Percentiles rank a stretch among this genome's conserved stretches.
Conservation (phyloP, 2,797 vertebrate species). For the Megalops cyprinoides region DNA sequence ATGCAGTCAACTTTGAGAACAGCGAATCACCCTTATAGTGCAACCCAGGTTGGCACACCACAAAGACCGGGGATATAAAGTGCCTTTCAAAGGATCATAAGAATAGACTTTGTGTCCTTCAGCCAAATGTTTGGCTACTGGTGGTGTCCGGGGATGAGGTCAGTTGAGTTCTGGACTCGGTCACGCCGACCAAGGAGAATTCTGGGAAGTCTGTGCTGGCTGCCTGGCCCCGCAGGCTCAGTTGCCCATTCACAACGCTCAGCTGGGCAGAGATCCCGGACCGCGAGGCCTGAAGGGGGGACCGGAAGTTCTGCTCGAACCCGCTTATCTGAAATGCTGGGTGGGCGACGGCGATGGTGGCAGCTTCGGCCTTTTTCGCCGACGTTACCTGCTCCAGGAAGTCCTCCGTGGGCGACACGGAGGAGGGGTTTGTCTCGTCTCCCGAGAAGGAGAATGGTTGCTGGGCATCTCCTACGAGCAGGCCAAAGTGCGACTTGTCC, state of each 20-base stretch:
- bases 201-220: slow-evolving; percentile 90
- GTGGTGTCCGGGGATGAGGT: slow-evolving; percentile 94
- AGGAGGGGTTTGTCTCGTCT: slow-evolving; percentile 90
- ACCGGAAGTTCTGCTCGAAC: slow-evolving; percentile 95
- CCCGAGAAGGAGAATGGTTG: slow-evolving; percentile 97
- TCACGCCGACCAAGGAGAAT: slow-evolving; percentile 94
- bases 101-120: slow-evolving; percentile 57
- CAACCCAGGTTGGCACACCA: slow-evolving; percentile 70
- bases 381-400: slow-evolving; percentile 97
- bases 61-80: slow-evolving; percentile 89
- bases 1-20: background rate
- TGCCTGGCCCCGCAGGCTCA: slow-evolving; percentile 88
- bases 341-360: slow-evolving; percentile 69
- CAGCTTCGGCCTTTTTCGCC: slow-evolving; percentile 93
- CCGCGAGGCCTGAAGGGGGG: slow-evolving; percentile 90
- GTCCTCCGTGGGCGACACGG: slow-evolving; percentile 92
- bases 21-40: slow-evolving; percentile 7
- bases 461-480: slow-evolving; percentile 94
- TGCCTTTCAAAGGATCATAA: slow-evolving; percentile 77
- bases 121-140: slow-evolving; percentile 95
- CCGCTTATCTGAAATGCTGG: slow-evolving; percentile 96
- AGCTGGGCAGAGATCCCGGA: slow-evolving; percentile 91
- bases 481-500: slow-evolving; percentile 96
- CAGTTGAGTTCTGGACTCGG: slow-evolving; percentile 93
- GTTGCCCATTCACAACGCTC: slow-evolving; percentile 94